Percentiles rank a stretch among this genome's conserved stretches.
phyloP scores from a whole-genome alignment of 2,113 vertebrate genomes.

The Equus przewalskii region DNA sequence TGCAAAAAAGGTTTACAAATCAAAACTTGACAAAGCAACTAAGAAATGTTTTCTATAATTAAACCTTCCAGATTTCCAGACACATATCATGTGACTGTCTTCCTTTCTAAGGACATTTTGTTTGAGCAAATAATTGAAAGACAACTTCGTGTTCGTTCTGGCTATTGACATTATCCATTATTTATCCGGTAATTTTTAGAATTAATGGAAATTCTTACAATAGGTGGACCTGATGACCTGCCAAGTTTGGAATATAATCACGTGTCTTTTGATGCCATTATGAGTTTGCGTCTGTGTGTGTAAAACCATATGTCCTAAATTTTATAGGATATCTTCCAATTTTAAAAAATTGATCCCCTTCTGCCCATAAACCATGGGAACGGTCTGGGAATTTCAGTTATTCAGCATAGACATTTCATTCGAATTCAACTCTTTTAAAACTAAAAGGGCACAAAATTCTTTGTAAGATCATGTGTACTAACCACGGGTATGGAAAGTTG shows the following conservation, averaged over 20 bases:
- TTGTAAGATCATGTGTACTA: neutral
- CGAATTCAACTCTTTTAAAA: slow-evolving; percentile 18
- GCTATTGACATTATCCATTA: neutral
- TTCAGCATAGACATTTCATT: neutral
- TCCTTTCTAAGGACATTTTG: slow-evolving; percentile 11
- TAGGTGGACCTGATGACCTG: neutral
- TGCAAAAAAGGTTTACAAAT: neutral
- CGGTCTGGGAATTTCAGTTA: slow-evolving; percentile 6
- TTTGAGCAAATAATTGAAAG: slow-evolving; percentile 26
- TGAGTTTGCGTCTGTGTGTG: neutral
- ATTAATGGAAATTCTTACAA: slow-evolving; percentile 16
- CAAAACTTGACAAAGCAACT: slow-evolving; percentile 22
- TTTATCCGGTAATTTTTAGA: neutral
- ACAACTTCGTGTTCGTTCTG: neutral
- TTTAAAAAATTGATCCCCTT: neutral
- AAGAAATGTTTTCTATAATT: neutral
- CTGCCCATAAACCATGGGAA: neutral
- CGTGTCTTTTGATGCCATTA: neutral
- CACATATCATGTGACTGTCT: neutral
- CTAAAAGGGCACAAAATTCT: neutral
- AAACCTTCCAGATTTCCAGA: neutral
- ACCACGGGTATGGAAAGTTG: neutral
- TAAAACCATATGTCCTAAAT: neutral
- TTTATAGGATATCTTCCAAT: neutral
- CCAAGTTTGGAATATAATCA: neutral